phyloP scores from a whole-genome alignment of 64 coral and sea anemone species.

The Pocillopora verrucosa region DNA sequence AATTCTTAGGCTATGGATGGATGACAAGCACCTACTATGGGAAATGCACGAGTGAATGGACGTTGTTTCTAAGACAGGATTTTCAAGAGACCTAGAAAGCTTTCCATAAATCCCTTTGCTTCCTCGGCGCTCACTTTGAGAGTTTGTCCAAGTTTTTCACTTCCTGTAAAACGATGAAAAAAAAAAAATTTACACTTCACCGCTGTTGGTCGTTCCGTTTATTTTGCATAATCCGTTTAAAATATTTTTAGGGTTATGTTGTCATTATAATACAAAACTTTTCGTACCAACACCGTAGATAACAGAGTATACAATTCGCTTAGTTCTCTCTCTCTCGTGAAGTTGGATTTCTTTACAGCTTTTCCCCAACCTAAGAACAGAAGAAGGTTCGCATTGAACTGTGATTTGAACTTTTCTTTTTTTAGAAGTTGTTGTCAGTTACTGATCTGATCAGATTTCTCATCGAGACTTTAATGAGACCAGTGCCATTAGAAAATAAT shows the following conservation, averaged over 20 bases:
- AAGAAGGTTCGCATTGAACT: too few species aligned
- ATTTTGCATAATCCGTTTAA: neutral
- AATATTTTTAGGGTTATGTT: neutral
- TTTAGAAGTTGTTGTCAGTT: too few species aligned
- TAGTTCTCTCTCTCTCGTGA: slow-evolving; percentile 84
- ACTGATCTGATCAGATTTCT: too few species aligned
- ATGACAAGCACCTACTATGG: neutral
- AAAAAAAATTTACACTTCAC: neutral
- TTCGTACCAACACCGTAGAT: slow-evolving; percentile 93
- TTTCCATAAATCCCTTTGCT: slow-evolving; percentile 87
- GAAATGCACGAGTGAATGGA: too few species aligned
- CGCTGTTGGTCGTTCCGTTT: neutral
- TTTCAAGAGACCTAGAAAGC: slow-evolving; percentile 60
- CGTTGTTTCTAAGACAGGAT: neutral
- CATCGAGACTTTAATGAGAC: too few species aligned
- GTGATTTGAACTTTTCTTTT: too few species aligned
- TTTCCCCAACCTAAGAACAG: slow-evolving; percentile 55
- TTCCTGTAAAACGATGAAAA: slow-evolving; percentile 27
- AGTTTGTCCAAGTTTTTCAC: slow-evolving; percentile 71
- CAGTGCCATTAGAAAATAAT: too few species aligned
- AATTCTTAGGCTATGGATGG: too few species aligned
- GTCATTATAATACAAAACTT: neutral
- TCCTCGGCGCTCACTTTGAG: slow-evolving; percentile 66
- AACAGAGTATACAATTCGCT: slow-evolving; percentile 90
- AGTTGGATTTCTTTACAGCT: slow-evolving; percentile 39